phyloP scores from a whole-genome alignment of 1,140 invertebrate genomes.

The Drosophila funebris region DNA sequence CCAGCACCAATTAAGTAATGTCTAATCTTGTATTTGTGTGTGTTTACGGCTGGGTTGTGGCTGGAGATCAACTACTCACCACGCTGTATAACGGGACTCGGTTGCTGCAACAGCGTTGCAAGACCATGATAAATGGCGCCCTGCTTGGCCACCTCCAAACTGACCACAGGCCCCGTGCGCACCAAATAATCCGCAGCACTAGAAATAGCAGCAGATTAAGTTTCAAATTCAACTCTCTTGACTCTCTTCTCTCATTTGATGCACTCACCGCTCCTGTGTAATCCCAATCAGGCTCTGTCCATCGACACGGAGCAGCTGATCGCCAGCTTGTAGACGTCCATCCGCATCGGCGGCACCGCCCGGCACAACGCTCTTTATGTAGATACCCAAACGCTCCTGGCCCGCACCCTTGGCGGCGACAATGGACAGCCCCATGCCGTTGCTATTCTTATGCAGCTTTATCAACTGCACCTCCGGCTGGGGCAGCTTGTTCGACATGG shows the following conservation, averaged over 20 bases:
- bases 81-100: constrained; percentile 92
- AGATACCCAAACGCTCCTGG: constrained; percentile 95
- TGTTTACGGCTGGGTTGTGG: constrained; percentile 31
- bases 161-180: constrained; percentile 95
- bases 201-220: background rate
- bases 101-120: constrained; percentile 95
- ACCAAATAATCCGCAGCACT: constrained; percentile 98
- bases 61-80: constrained; percentile 85
- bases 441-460: constrained; percentile 94
- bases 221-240: background rate
- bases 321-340: constrained; percentile 96
- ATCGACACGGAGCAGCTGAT: constrained; percentile 98
- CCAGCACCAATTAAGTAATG: constrained; percentile 50
- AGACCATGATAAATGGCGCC: constrained; percentile 98
- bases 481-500: constrained; percentile 84
- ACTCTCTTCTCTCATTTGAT: background rate
- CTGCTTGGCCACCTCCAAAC: constrained; percentile 98
- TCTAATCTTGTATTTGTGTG: constrained; percentile 41
- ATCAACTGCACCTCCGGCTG: constrained; percentile 92
- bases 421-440: constrained; percentile 96
- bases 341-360: constrained; percentile 98
- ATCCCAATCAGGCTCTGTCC: constrained; percentile 98
- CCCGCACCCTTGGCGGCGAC: constrained; percentile 92
- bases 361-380: constrained; percentile 98
- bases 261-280: constrained; percentile 93